A percentile compares a stretch with the other conserved stretches of the same genome.
phyloP scores from a whole-genome alignment of 1,140 invertebrate species.

The roundworm (Caenorhabditis elegans) region DNA sequence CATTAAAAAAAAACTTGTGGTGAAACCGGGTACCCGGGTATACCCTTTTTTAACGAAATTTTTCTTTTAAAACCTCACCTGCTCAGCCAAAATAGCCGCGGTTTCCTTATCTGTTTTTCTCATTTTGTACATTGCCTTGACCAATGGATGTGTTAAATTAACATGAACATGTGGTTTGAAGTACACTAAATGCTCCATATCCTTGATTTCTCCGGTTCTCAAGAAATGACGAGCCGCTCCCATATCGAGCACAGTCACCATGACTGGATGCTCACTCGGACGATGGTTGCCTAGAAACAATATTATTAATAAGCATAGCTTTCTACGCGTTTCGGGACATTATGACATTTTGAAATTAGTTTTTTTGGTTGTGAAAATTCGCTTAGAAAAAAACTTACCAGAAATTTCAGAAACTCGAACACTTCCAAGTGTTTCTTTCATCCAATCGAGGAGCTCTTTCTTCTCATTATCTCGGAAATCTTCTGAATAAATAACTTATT shows the following conservation, averaged over 20 bases:
- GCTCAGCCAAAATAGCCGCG: constrained; percentile 81
- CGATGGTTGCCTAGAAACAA: constrained; percentile 78
- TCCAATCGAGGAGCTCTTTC: constrained; percentile 77
- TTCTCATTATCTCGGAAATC: constrained; percentile 73
- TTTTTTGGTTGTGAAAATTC: no score
- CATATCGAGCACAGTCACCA: constrained; percentile 88
- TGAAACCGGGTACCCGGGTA: no score
- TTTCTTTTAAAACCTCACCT: constrained; percentile 74
- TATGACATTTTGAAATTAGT: no score
- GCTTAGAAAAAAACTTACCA: not conserved
- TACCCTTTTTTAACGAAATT: no score
- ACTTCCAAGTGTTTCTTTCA: constrained; percentile 77
- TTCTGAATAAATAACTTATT: constrained; percentile 60
- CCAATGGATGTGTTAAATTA: constrained; percentile 85
- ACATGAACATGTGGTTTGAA: constrained; percentile 88
- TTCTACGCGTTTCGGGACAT: no score
- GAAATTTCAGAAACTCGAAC: constrained; percentile 71
- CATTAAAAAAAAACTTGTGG: no score
- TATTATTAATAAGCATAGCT: not conserved
- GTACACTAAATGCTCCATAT: constrained; percentile 75
- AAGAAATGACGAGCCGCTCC: constrained; percentile 90
- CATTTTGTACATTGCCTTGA: constrained; percentile 82
- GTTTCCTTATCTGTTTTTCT: constrained; percentile 77
- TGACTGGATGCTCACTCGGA: constrained; percentile 85
- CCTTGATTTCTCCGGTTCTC: constrained; percentile 77